Evolutionary conservation across 2,113 vertebrate genomes (phyloP), one percentile per base, ranked within the genome.

Genomic region (Ceyx cyanopectus): DNA sequence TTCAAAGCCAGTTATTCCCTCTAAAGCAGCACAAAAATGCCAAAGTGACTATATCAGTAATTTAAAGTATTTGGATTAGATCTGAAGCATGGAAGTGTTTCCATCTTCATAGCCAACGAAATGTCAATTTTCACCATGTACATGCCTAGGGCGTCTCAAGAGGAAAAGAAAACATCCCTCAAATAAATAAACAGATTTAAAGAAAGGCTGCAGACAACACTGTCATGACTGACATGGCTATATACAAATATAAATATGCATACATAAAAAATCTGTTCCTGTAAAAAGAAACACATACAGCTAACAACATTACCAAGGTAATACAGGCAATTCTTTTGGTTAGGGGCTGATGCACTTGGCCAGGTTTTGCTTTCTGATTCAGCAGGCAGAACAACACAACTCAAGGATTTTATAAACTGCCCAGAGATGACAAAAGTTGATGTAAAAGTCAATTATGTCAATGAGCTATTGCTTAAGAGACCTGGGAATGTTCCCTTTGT

Each of bases 121-220:
- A 72, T 86, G 88, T 92, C 93, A 89, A 13, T 89, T 95, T 87
- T 74, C 57, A 88, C 60, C 70, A 81, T 93, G 82, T 87, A 82
- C 66, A 4, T 62, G 80, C 80, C 50, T 91, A 9, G 66, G 89
- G 85, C 16, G 1, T 68, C 81, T 79, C 51, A 73, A 70, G 89
- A 81, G 70, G 37, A 9, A 10, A 14, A 74, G 62, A 66, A 66
- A 80, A 74, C 17, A 1, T 0, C 1, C 20, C 54, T 93, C 50
- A 65, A 89, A 87, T 91, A 95, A 93, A 94, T 57, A 91, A 85
- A 81, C 85, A 92, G 80, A 63, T 85, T 89, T 94, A 79, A 91
- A 82, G 65, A 85, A 79, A 85, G 80, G 78, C 78, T 96, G 67
- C 41, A 95, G 91, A 77, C 89, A 68, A 81, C 53, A 87, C 68